Conservation (phyloP, 2,113 vertebrate genomes). For the Cyanistes caeruleus region DNA sequence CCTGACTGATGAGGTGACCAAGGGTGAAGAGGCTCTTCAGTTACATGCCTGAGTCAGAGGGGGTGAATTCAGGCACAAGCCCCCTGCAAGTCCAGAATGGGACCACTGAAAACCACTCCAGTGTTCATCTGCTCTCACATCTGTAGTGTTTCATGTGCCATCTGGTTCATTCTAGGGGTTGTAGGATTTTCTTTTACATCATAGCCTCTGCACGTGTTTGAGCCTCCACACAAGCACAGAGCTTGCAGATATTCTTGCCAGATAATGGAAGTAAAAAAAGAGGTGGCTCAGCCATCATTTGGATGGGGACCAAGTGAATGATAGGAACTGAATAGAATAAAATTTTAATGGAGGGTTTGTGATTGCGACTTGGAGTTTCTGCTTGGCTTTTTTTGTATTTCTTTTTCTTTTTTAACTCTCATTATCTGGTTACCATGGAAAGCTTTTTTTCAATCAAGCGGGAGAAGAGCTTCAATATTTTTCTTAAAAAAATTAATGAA, state of each 20-base stretch:
- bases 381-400: background rate
- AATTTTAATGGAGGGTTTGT: conserved; percentile 47
- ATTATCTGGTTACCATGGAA: conserved; percentile 75
- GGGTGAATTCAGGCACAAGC: background rate
- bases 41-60: background rate
- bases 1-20: background rate
- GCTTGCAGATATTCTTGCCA: background rate
- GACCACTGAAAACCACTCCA: background rate
- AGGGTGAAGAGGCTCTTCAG: background rate
- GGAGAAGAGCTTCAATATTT: conserved; percentile 24
- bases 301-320: background rate
- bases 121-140: background rate
- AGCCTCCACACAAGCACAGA: background rate
- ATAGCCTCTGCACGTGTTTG: background rate
- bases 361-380: conserved; percentile 27
- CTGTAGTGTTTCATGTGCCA: background rate
- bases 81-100: background rate
- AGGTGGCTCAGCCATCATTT: conserved; percentile 3
- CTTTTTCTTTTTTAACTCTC: conserved; percentile 11
- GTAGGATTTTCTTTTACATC: background rate
- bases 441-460: conserved; percentile 51
- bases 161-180: background rate
- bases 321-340: conserved; percentile 51
- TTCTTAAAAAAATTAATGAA: background rate
- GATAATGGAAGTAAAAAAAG: conserved; percentile 29